These are phyloP conservation scores for Rattus norvegicus DNA, from an alignment of 2,113 vertebrate genomes.

Conservation along the genomic window GRCr8 NC_086035.1:84845501-84846000, in stretches of 20 bases:
- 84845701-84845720: neutral
- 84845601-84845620: neutral
- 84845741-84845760: too few species aligned
- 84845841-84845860: neutral
- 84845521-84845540: neutral
- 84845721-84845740: neutral
- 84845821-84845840: neutral
- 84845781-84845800: neutral
- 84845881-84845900: neutral
- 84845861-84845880: neutral
- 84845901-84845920: neutral
- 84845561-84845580: neutral
- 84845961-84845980: neutral
- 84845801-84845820: neutral
- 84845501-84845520: neutral
- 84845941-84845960: rapidly evolving
- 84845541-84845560: neutral
- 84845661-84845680: neutral
- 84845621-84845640: neutral
- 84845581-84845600: neutral
- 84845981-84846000: neutral
- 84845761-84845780: neutral
- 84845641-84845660: neutral
- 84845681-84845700: neutral
- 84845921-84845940: neutral